Base-by-base conservation (phyloP, 1,140 invertebrate genomes). In the Drosophila prosaltans region DNA sequence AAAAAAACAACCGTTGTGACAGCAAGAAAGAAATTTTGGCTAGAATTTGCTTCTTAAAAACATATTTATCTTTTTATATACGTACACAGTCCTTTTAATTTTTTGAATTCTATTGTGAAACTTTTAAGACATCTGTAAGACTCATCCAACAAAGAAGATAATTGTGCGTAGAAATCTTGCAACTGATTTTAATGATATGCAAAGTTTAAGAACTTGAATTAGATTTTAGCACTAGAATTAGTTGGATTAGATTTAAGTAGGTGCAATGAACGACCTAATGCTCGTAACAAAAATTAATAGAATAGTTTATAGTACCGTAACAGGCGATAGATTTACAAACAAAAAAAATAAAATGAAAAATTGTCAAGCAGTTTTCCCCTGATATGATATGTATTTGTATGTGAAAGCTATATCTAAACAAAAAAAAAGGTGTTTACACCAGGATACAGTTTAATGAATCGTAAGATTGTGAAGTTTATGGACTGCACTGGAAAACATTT, bases 161-260 rank as follows among this genome's bases (percentile, higher is more conserved):
- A 40, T 8, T 59, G 57, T 59, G 32, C 21, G 57, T 59, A 59
- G 57, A 59, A 59, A 59, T 24, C 36, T 58, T 58, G 32, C 57
- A 59, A 39, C 57, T 59, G 32, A 59, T 59, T 59, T 59, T 59
- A 59, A 39, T 24, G 57, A 59, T 24, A 39, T 59, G 21, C 16
- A 39, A 58, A 39, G 32, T 59, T 36, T 32, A 59, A 40, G 32
- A 40, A 59, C 57, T 59, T 59, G 32, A 39, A 24, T 40, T 59
- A 59, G 57, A 59, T 59, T 59, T 59, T 59, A 59, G 57, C 21
- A 59, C 57, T 59, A 59, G 57, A 59, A 59, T 59, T 59, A 59
- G 57, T 40, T 59, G 16, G 36, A 59, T 59, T 59, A 59, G 57
- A 40, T 59, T 6, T 59, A 59, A 59, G 57, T 59, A 59, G 57